Conservation (phyloP, 2,113 vertebrate genomes). For the Epinephelus cyanopodus region DNA sequence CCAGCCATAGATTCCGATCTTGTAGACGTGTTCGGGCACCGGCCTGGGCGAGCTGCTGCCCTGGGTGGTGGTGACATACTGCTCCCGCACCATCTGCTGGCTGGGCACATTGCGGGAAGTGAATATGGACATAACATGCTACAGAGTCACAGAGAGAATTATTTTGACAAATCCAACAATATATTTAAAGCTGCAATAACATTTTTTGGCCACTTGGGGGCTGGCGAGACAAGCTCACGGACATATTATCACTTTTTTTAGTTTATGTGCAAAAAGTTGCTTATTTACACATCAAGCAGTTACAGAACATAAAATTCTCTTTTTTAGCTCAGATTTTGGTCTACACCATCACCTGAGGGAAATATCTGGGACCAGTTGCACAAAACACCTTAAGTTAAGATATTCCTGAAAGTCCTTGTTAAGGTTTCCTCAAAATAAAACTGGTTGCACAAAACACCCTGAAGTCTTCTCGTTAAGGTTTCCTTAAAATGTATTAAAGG, state of each 20-base stretch:
- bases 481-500: no score
- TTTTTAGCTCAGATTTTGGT: background rate
- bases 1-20: slow-evolving; percentile 98
- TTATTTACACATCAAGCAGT: background rate
- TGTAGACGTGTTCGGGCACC: slow-evolving; percentile 88
- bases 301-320: background rate
- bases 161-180: background rate
- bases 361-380: background rate
- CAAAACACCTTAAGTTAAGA: no score
- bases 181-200: background rate
- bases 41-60: slow-evolving; percentile 85
- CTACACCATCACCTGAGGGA: background rate
- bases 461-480: no score
- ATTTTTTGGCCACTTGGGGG: no score
- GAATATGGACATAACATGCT: background rate
- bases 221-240: no score
- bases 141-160: background rate
- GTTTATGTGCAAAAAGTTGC: background rate
- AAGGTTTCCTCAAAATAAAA: no score
- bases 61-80: slow-evolving; percentile 89
- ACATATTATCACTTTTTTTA: background rate
- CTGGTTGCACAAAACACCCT: no score
- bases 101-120: slow-evolving; percentile 22
- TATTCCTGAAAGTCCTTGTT: no score
- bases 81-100: slow-evolving; percentile 93